These are phyloP conservation scores for Hydriomena furcata DNA, from an alignment of 2,888 invertebrate genomes.

Conservation along the genomic window DNA sequence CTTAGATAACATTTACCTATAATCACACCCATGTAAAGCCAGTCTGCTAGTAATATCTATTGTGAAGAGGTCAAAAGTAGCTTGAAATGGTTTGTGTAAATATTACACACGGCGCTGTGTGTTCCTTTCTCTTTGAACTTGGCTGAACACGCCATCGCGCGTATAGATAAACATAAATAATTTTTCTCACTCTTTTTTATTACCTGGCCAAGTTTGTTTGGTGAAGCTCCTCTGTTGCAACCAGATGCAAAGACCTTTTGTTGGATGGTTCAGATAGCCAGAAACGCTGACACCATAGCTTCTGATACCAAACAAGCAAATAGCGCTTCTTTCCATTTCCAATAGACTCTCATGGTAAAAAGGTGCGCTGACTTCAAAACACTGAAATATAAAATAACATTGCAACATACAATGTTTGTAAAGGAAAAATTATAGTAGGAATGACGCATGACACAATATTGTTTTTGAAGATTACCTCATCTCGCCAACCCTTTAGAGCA, in stretches of 20 bases:
- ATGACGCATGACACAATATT: too few relatives aligned
- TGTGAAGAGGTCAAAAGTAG: too few relatives aligned
- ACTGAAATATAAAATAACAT: slow-evolving; percentile 68
- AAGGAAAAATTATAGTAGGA: slow-evolving; percentile 37
- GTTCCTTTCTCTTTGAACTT: too few relatives aligned
- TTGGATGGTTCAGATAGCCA: slow-evolving; percentile 94
- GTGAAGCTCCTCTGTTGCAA: slow-evolving; percentile 94
- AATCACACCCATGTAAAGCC: too few relatives aligned
- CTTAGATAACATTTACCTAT: too few relatives aligned
- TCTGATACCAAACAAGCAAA: slow-evolving; percentile 96
- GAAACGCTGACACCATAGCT: slow-evolving; percentile 98
- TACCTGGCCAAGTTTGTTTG: slow-evolving; percentile 97
- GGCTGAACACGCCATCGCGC: too few relatives aligned
- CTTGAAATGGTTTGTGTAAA: too few relatives aligned
- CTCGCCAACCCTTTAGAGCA: slow-evolving; percentile 95
- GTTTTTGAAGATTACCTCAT: slow-evolving; percentile 86
- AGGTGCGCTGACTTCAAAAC: slow-evolving; percentile 93
- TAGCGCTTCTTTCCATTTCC: slow-evolving; percentile 96
- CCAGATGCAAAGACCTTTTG: slow-evolving; percentile 95
- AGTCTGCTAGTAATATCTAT: too few relatives aligned
- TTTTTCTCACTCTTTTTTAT: neutral
- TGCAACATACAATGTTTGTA: neutral
- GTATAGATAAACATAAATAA: too few relatives aligned
- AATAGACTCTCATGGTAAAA: slow-evolving; percentile 80
- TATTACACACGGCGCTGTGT: too few relatives aligned